A percentile compares a stretch with the other conserved stretches of the same genome.
Evolutionary conservation across 2,797 vertebrate species (phyloP).

Genomic region (Clarias laeviceps): DNA sequence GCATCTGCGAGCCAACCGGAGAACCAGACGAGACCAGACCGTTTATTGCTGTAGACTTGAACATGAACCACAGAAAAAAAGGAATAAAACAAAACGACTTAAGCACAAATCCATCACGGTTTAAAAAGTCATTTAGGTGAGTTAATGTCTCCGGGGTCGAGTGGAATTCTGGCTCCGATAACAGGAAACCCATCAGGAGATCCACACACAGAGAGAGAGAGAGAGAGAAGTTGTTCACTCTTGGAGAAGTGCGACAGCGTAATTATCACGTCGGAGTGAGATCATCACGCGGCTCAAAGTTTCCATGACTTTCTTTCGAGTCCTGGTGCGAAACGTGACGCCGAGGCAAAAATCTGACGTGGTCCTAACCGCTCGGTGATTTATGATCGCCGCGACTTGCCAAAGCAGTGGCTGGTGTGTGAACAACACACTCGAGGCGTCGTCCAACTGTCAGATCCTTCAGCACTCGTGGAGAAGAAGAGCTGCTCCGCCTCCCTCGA

Average conservation of each 20-base stretch:
- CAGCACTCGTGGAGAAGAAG: slow-evolving; percentile 44
- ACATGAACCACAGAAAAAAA: not conserved
- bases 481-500: not conserved
- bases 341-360: slow-evolving; percentile 62
- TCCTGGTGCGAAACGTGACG: slow-evolving; percentile 48
- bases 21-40: not conserved
- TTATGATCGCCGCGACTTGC: slow-evolving; percentile 66
- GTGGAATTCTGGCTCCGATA: slow-evolving; percentile 19
- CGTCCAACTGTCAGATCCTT: slow-evolving; percentile 64
- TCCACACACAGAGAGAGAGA: not conserved
- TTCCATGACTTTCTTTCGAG: slow-evolving; percentile 46
- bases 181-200: slow-evolving; percentile 6
- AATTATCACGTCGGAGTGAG: slow-evolving; percentile 52
- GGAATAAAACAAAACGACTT: not conserved
- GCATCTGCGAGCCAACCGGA: not conserved
- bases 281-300: slow-evolving; percentile 49
- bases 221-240: not conserved
- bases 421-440: slow-evolving; percentile 68
- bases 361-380: slow-evolving; percentile 69
- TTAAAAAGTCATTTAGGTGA: not conserved
- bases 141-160: not conserved
- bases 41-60: not conserved
- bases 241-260: slow-evolving; percentile 29
- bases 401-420: slow-evolving; percentile 59
- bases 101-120: not conserved